Evolutionary conservation across 2,113 vertebrate species (phyloP), one percentile per base, ranked within the genome.

Genomic region (Gallinago jamesoni): DNA sequence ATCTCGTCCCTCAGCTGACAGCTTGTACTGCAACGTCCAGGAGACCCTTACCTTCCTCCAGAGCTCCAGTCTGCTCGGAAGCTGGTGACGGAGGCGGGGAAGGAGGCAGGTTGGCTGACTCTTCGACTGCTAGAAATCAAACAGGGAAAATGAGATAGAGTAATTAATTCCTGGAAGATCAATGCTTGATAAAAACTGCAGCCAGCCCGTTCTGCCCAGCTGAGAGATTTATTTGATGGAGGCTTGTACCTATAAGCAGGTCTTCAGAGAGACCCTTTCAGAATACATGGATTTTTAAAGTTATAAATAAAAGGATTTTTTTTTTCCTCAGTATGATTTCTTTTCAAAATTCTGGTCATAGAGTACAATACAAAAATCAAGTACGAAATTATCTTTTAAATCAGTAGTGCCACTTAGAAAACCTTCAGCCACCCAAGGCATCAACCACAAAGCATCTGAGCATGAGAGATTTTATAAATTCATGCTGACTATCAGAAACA

Each of bases 21-120:
- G 89, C 84, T 56, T 24, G 79, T 52, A 21, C 69, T 75, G 87
- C 72, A 72, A 35, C 1, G 4, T 25, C 80, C 64, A 45, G 47
- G 35, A 69, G 78, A 90, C 56, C 39, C 98, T 98, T 99, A 99
- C 99, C 99, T 99, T 99, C 99, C 89, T 99, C 99, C 96, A 99
- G 97, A 64, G 98, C 96, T 93, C 98, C 98, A 59, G 99, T 99
- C 97, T 99, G 98, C 96, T 99, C 99, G 6, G 99, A 99, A 90
- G 99, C 99, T 96, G 99, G 99, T 8, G 99, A 99, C 1, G 99
- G 99, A 81, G 99, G 99, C 52, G 99, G 99, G 74, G 99, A 99
- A 78, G 99, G 99, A 95, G 99, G 99, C 98, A 99, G 98, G 96
- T 99, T 99, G 97, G 99, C 98, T 87, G 99, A 99, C 94, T 99